These are phyloP conservation scores for Merluccius polli DNA, from an alignment of 2,797 vertebrate genomes.

Conservation along the genomic window DNA sequence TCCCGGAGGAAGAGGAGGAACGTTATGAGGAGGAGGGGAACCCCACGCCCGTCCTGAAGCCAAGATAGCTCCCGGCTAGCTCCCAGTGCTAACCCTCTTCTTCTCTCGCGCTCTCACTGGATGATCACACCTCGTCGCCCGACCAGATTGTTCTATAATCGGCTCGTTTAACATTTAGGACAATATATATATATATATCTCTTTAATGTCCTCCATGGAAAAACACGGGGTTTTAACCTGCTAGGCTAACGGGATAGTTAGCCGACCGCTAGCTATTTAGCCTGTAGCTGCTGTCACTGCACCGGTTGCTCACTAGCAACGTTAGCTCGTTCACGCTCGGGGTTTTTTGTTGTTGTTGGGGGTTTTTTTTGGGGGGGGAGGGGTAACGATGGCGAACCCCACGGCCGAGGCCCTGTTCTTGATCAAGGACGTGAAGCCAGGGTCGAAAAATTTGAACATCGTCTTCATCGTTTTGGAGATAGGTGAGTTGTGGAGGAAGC, in stretches of 20 bases:
- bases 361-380: constrained; percentile 4
- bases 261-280: constrained; percentile 13
- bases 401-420: constrained; percentile 80
- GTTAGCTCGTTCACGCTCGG: constrained; percentile 20
- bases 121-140: not conserved
- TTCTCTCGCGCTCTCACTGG: no score
- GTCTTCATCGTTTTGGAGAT: constrained; percentile 99
- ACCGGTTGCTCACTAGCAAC: constrained; percentile 23
- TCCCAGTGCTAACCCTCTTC: not conserved
- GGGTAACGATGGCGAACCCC: constrained; percentile 76
- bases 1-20: no score
- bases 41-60: constrained; percentile 12
- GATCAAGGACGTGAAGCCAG: constrained; percentile 96
- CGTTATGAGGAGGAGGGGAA: no score
- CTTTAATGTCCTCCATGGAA: no score
- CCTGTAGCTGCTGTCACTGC: no score
- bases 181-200: not conserved
- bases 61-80: constrained; percentile 23
- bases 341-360: no score
- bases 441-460: constrained; percentile 97
- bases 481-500: constrained; percentile 79
- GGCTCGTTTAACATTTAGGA: not conserved
- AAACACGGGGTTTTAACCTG: not conserved
- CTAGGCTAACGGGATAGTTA: constrained; percentile 37
- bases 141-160: not conserved